phyloP scores from a whole-genome alignment of 1,140 invertebrate species.

The Drosophila sturtevanti region DNA sequence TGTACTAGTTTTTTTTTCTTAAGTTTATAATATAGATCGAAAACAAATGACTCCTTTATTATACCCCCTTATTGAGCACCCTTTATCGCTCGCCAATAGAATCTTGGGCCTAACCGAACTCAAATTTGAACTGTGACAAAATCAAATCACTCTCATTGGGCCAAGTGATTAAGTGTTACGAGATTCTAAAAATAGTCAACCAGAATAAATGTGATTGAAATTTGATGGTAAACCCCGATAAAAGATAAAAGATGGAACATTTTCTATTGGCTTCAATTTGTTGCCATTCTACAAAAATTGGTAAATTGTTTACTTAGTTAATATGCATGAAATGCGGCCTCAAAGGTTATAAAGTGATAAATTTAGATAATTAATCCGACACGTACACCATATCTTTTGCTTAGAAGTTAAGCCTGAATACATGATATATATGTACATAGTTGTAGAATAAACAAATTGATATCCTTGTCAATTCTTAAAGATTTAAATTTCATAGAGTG shows the following conservation, averaged over 20 bases:
- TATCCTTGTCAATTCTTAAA: too few relatives aligned
- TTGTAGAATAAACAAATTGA: too few relatives aligned
- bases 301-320: slow-evolving; percentile 26
- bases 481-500: too few relatives aligned
- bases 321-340: slow-evolving; percentile 42
- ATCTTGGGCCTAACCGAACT: neutral
- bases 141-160: slow-evolving; percentile 1
- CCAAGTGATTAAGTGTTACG: slow-evolving; percentile 42
- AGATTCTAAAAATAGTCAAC: slow-evolving; percentile 30
- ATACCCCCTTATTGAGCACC: neutral
- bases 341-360: slow-evolving; percentile 45
- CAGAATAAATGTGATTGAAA: slow-evolving; percentile 19
- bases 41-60: too few relatives aligned
- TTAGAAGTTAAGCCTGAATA: neutral
- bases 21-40: too few relatives aligned
- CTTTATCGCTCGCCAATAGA: neutral
- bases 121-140: neutral
- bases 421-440: neutral
- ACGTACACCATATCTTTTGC: slow-evolving; percentile 46
- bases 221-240: slow-evolving; percentile 3
- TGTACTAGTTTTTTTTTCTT: too few relatives aligned
- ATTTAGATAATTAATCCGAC: slow-evolving; percentile 53
- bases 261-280: neutral
- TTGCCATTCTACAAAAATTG: neutral
- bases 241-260: too few relatives aligned